A percentile compares a stretch with the other conserved stretches of the same genome.
phyloP scores from a whole-genome alignment of 2,113 vertebrate genomes.

The Steatornis caripensis region DNA sequence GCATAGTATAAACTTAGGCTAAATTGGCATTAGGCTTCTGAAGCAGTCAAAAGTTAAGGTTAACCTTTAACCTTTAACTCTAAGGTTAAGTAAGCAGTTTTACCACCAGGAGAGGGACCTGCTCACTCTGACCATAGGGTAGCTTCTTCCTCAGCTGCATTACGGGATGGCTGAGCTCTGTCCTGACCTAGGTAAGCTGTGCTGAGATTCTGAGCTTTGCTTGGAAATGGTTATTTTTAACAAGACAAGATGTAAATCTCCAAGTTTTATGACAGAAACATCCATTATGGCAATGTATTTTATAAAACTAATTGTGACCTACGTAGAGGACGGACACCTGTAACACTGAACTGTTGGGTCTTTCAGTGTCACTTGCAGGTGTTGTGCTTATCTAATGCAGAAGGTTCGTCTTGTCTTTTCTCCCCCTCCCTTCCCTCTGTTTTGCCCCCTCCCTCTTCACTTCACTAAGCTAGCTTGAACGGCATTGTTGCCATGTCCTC shows the following conservation, averaged over 20 bases:
- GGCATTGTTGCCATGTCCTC: too few species aligned
- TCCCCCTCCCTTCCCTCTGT: neutral
- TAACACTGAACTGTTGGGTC: neutral
- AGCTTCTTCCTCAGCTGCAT: neutral
- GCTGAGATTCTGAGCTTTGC: neutral
- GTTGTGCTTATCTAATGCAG: neutral
- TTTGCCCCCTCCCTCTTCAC: neutral
- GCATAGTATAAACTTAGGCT: neutral
- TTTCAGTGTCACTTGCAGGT: neutral
- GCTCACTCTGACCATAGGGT: neutral
- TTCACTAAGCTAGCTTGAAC: neutral
- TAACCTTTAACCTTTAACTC: too few species aligned
- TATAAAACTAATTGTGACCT: neutral
- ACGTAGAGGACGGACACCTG: neutral
- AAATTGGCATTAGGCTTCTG: neutral
- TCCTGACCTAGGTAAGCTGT: neutral
- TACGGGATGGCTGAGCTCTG: neutral
- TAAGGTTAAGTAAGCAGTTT: neutral
- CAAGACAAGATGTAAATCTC: neutral
- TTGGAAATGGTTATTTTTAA: neutral
- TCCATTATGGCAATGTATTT: neutral
- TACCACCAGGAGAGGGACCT: neutral
- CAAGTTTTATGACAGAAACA: neutral
- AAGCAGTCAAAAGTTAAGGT: neutral
- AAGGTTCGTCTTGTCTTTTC: neutral